Conservation (phyloP, 2,888 invertebrate species). For the Pantelozetes paolii region DNA sequence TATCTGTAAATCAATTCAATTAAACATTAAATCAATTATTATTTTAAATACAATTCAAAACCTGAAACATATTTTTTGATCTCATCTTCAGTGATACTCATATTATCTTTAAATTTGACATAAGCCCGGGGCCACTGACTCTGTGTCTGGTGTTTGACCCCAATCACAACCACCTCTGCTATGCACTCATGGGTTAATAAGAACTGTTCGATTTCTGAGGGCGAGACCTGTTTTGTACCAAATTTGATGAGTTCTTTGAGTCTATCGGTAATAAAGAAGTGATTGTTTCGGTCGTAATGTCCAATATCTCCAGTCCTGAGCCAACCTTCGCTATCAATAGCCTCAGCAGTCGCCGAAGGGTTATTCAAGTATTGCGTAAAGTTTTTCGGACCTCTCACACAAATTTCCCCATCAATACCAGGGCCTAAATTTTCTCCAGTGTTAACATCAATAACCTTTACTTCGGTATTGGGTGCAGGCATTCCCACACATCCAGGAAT, state of each 20-base stretch:
- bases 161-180: slow-evolving; percentile 36
- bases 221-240: not conserved
- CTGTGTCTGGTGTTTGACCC: slow-evolving; percentile 3
- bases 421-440: slow-evolving; percentile 61
- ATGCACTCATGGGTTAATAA: slow-evolving; percentile 21
- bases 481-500: slow-evolving; percentile 1
- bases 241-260: not conserved
- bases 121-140: slow-evolving; percentile 29
- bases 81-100: slow-evolving; percentile 20
- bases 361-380: slow-evolving; percentile 58
- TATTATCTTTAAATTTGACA: not conserved
- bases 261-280: not conserved
- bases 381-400: slow-evolving; percentile 66
- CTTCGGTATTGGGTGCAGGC: not conserved
- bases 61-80: not conserved
- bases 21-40: not conserved
- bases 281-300: not conserved
- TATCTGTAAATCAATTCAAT: not conserved
- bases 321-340: not conserved
- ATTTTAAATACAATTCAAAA: not conserved
- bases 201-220: slow-evolving; percentile 33
- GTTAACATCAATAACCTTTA: slow-evolving; percentile 47
- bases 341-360: not conserved
- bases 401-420: slow-evolving; percentile 73
- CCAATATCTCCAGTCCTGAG: not conserved